Evolutionary conservation across 35 echinoderm and acorn worm species (phyloP).

Genomic region (Stichopus chloronotus): DNA sequence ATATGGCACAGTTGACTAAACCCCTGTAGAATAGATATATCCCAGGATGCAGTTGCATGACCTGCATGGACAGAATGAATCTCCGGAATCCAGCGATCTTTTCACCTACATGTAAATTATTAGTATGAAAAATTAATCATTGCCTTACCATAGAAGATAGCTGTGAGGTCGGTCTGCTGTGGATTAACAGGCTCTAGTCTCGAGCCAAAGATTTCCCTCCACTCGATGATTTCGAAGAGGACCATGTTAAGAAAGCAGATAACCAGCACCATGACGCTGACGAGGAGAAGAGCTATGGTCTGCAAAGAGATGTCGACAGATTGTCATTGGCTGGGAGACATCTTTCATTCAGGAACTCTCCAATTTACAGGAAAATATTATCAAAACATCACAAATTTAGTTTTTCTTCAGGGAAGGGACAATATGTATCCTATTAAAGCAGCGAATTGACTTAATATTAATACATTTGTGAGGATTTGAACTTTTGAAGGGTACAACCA

Average conservation of each 20-base stretch:
- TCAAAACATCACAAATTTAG: background rate
- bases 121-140: background rate
- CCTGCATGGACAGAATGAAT: too few relatives aligned
- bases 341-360: background rate
- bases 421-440: background rate
- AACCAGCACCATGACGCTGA: conserved; percentile 18
- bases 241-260: conserved; percentile 33
- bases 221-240: conserved; percentile 36
- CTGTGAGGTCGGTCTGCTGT: background rate
- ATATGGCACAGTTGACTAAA: too few relatives aligned
- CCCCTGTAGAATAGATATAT: too few relatives aligned
- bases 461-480: too few relatives aligned
- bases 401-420: background rate
- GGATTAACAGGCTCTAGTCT: background rate
- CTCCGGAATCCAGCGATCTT: too few relatives aligned
- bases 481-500: too few relatives aligned
- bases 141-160: conserved; percentile 38
- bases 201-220: conserved; percentile 43
- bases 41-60: too few relatives aligned
- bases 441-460: too few relatives aligned
- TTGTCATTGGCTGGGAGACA: background rate
- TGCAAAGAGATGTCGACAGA: background rate
- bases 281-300: conserved; percentile 26
- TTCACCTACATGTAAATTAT: background rate
- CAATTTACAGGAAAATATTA: background rate